phyloP scores from a whole-genome alignment of 2,113 vertebrate genomes.

The Cercopithecus mona region DNA sequence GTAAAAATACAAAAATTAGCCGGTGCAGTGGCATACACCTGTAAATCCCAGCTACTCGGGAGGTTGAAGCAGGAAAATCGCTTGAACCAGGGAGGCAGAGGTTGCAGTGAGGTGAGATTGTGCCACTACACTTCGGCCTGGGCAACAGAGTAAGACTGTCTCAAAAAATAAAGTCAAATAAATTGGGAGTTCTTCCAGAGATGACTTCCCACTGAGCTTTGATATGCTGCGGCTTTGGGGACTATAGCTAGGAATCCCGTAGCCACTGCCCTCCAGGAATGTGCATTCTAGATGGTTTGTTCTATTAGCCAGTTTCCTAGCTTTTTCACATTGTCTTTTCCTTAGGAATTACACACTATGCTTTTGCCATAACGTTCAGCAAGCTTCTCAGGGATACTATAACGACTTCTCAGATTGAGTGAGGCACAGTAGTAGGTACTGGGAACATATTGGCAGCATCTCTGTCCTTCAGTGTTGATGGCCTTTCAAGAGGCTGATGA shows the following conservation, averaged over 20 bases:
- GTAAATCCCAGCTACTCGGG: too few relatives aligned
- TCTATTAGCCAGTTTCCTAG: neutral
- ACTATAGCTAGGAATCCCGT: too few relatives aligned
- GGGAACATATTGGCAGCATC: neutral
- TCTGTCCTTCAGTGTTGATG: neutral
- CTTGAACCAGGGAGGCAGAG: too few relatives aligned
- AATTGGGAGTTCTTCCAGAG: neutral
- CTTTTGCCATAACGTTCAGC: neutral
- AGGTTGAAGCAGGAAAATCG: too few relatives aligned
- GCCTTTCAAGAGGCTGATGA: neutral
- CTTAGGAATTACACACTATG: neutral
- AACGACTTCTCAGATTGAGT: too few relatives aligned
- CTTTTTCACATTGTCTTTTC: neutral
- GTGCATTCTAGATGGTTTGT: neutral
- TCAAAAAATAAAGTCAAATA: too few relatives aligned
- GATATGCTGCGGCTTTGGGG: neutral
- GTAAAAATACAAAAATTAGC: too few relatives aligned
- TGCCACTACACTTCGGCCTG: too few relatives aligned
- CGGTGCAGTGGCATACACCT: too few relatives aligned
- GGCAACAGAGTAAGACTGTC: too few relatives aligned
- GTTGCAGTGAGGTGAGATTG: too few relatives aligned
- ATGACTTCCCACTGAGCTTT: neutral
- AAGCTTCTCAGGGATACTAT: neutral
- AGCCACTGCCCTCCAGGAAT: neutral
- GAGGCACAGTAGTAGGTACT: neutral